A percentile compares a stretch with the other conserved stretches of the same genome.
phyloP scores from a whole-genome alignment of 2,888 invertebrate species.

The Cataglyphis livida region DNA sequence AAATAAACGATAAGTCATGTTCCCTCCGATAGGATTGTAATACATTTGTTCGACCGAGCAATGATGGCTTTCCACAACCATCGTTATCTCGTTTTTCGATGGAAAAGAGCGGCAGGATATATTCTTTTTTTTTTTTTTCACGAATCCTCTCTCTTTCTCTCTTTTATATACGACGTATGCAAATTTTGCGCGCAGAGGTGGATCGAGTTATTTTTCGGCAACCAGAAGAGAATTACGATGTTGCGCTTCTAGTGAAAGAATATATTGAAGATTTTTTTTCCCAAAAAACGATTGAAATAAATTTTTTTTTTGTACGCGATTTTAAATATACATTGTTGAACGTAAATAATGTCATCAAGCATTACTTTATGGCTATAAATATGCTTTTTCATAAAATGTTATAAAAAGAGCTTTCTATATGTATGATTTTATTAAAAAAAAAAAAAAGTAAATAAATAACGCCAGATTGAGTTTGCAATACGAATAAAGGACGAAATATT shows the following conservation, averaged over 20 bases:
- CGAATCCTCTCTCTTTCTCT: background rate
- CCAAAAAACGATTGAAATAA: background rate
- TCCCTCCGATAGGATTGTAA: constrained; percentile 11
- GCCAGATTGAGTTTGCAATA: background rate
- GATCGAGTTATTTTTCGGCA: constrained; percentile 28
- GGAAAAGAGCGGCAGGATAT: background rate
- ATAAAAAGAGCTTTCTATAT: background rate
- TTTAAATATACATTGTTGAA: background rate
- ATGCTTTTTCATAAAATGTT: background rate
- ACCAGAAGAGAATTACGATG: constrained; percentile 27
- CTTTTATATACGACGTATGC: constrained; percentile 32
- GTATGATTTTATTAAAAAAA: background rate
- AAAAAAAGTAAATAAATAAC: background rate
- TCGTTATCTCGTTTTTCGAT: constrained; percentile 33
- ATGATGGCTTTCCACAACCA: constrained; percentile 7
- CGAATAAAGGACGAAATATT: background rate
- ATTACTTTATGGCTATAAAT: background rate
- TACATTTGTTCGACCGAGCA: constrained; percentile 19
- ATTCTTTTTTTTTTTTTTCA: background rate
- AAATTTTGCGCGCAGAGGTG: background rate
- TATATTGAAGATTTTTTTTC: background rate
- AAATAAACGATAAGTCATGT: background rate
- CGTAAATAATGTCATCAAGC: background rate
- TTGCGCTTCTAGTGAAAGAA: constrained; percentile 1
- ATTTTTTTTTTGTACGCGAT: background rate